Evolutionary conservation across 2,888 invertebrate genomes (phyloP).

Genomic region (Macaria notata): DNA sequence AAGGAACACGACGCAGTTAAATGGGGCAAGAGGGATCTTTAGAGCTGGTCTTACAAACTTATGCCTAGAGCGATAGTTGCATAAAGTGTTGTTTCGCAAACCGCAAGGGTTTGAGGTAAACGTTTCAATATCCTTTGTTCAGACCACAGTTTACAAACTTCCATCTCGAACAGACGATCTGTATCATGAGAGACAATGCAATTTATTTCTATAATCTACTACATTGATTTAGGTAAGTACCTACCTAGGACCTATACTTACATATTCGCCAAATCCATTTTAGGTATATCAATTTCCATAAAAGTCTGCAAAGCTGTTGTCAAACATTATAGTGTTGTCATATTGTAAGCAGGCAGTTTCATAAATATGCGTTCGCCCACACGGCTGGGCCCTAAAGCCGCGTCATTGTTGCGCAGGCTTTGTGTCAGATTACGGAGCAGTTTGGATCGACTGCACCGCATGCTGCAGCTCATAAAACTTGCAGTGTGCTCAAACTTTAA

Average conservation of each 20-base stretch:
- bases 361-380: slow-evolving; percentile 61
- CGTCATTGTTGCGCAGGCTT: slow-evolving; percentile 55
- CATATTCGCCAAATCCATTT: too few relatives aligned
- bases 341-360: slow-evolving; percentile 42
- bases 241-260: too few relatives aligned
- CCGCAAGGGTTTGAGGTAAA: slow-evolving; percentile 59
- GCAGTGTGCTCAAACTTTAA: slow-evolving; percentile 25
- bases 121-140: slow-evolving; percentile 66
- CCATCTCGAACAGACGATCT: slow-evolving; percentile 40
- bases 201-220: too few relatives aligned
- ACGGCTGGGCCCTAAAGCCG: slow-evolving; percentile 39
- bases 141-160: slow-evolving; percentile 44
- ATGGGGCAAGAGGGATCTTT: slow-evolving; percentile 42
- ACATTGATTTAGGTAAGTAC: too few relatives aligned
- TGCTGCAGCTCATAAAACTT: slow-evolving; percentile 23
- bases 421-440: slow-evolving; percentile 50
- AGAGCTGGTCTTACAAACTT: slow-evolving; percentile 46
- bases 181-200: slow-evolving; percentile 19
- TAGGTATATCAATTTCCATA: too few relatives aligned
- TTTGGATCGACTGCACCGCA: slow-evolving; percentile 28
- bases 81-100: slow-evolving; percentile 63
- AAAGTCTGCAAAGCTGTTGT: slow-evolving; percentile 1
- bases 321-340: slow-evolving; percentile 24
- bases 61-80: slow-evolving; percentile 55
- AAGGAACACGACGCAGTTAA: slow-evolving; percentile 35